These are phyloP conservation scores for Peromyscus maniculatus DNA, from an alignment of 2,113 vertebrate species.

Conservation along the genomic window DNA sequence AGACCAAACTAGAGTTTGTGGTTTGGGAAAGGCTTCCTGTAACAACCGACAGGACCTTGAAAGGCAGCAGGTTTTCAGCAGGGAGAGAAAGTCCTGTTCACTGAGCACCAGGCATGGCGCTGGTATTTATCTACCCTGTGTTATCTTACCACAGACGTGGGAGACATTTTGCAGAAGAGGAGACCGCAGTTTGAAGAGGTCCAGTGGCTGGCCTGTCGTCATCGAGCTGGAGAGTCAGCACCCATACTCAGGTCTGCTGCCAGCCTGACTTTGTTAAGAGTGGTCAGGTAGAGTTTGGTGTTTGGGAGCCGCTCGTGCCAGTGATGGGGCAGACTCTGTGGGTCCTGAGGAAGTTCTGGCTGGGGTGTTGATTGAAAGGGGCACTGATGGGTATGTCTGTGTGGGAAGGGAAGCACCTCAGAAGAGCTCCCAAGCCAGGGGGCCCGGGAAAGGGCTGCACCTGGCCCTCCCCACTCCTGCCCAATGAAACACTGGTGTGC, in stretches of 20 bases:
- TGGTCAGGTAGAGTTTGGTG: not conserved
- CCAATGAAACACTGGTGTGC: not conserved
- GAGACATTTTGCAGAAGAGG: not conserved
- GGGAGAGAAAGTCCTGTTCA: not conserved
- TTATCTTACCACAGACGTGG: not conserved
- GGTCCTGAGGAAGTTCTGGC: not conserved
- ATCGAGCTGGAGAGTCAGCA: not conserved
- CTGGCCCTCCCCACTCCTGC: no score
- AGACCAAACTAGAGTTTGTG: not conserved
- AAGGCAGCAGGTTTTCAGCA: not conserved
- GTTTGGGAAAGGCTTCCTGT: not conserved
- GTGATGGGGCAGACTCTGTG: not conserved
- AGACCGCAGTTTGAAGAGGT: not conserved
- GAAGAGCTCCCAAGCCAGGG: not conserved
- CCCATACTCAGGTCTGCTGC: not conserved
- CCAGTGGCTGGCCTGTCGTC: not conserved
- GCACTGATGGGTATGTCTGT: no score
- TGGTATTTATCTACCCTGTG: not conserved
- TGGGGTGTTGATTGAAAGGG: not conserved
- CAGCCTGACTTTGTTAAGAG: not conserved
- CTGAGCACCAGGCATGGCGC: accelerated
- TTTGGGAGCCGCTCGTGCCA: not conserved
- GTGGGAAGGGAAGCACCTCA: not conserved
- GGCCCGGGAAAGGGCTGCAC: not conserved
- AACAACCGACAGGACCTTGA: not conserved